Conservation (phyloP, 2,888 invertebrate species). For the Scotopteryx bipunctaria region DNA sequence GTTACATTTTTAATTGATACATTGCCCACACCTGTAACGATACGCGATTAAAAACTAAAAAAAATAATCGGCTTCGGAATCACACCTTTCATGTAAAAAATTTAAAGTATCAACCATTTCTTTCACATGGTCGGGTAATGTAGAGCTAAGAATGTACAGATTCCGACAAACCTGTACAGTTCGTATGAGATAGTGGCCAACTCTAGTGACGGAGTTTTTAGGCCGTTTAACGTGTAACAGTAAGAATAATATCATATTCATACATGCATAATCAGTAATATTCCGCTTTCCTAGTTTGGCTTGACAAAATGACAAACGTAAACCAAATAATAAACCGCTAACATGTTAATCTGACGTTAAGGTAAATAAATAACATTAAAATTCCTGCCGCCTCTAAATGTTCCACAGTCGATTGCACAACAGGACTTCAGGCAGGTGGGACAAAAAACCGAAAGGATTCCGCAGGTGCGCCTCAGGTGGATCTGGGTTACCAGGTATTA, state of each 20-base stretch:
- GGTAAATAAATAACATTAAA: too few species aligned
- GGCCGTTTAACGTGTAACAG: too few species aligned
- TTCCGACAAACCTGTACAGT: too few species aligned
- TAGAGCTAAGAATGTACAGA: constrained; percentile 37
- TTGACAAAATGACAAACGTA: too few species aligned
- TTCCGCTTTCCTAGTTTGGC: too few species aligned
- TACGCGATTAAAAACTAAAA: constrained; percentile 52
- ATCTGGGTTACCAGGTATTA: constrained; percentile 67
- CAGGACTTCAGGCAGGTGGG: constrained; percentile 68
- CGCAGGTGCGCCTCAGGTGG: constrained; percentile 65
- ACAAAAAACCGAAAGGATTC: constrained; percentile 81
- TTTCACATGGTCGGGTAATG: constrained; percentile 51
- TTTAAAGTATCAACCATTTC: constrained; percentile 55
- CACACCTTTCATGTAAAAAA: constrained; percentile 80
- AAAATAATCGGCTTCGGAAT: constrained; percentile 66
- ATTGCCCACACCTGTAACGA: constrained; percentile 53
- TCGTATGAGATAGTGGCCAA: too few species aligned
- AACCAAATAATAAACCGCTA: too few species aligned
- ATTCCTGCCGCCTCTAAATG: constrained; percentile 38
- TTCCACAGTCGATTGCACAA: constrained; percentile 63
- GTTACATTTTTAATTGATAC: constrained; percentile 44
- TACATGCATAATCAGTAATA: too few species aligned
- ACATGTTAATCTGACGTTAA: too few species aligned
- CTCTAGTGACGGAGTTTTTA: too few species aligned
- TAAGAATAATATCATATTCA: too few species aligned